Evolutionary conservation across 2,888 invertebrate species (phyloP).

Genomic region (Oscheius onirici): DNA sequence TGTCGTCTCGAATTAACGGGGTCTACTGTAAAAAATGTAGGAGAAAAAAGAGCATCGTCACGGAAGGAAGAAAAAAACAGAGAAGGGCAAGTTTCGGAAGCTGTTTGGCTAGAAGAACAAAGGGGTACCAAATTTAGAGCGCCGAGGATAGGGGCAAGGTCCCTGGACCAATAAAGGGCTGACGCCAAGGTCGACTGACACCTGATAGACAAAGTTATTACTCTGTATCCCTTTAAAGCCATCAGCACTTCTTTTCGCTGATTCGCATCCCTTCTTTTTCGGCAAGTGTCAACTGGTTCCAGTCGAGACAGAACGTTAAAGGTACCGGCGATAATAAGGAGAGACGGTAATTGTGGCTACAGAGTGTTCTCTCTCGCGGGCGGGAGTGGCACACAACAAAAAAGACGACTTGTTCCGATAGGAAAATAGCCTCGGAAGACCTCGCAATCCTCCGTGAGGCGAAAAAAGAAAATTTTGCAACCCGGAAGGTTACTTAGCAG

Average conservation of each 20-base stretch:
- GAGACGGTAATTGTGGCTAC: slow-evolving; percentile 21
- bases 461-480: background rate
- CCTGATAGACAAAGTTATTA: slow-evolving; percentile 33
- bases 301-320: background rate
- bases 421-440: slow-evolving; percentile 8
- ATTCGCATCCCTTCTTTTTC: background rate
- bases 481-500: background rate
- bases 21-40: slow-evolving; percentile 21
- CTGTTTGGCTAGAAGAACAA: slow-evolving; percentile 3
- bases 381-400: slow-evolving; percentile 13
- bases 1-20: slow-evolving; percentile 20
- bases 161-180: slow-evolving; percentile 15
- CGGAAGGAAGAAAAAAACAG: slow-evolving; percentile 8
- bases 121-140: slow-evolving; percentile 20
- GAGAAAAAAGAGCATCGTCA: slow-evolving; percentile 3
- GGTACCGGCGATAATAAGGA: slow-evolving; percentile 18
- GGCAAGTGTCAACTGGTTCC: slow-evolving; percentile 3
- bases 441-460: background rate
- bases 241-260: background rate
- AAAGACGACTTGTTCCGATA: slow-evolving; percentile 16
- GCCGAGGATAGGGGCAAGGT: slow-evolving; percentile 26
- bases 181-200: slow-evolving; percentile 33
- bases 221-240: slow-evolving; percentile 19
- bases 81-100: background rate
- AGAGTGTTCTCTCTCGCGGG: slow-evolving; percentile 22